Evolutionary conservation across 2,888 invertebrate genomes (phyloP).

Genomic region (Shargacucullia verbasci): DNA sequence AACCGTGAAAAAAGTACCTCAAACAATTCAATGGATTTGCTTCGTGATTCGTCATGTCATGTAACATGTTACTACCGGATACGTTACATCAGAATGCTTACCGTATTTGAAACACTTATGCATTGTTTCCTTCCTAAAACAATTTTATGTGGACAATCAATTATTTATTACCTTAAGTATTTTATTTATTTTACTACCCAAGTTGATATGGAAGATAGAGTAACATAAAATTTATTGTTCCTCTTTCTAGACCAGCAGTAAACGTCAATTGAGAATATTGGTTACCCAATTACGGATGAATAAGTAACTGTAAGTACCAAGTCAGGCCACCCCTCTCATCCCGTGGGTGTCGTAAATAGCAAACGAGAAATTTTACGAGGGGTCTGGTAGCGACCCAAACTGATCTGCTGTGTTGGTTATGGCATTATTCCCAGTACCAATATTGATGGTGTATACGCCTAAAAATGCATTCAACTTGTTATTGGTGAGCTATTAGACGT

Average conservation of each 20-base stretch:
- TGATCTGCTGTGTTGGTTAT: not conserved
- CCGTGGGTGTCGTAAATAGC: constrained; percentile 30
- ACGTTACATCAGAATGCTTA: constrained; percentile 9
- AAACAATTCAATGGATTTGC: constrained; percentile 17
- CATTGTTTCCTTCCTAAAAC: not conserved
- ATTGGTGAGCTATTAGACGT: constrained; percentile 11
- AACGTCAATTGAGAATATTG: constrained; percentile 51
- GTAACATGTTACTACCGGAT: constrained; percentile 11
- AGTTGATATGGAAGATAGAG: constrained; percentile 7
- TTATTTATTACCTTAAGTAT: constrained; percentile 12
- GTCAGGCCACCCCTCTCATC: constrained; percentile 24
- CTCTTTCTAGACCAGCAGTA: constrained; percentile 36
- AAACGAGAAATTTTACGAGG: constrained; percentile 28
- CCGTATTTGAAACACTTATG: constrained; percentile 5
- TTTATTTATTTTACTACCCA: constrained; percentile 25
- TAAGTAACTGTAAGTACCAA: constrained; percentile 25
- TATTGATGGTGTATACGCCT: not conserved
- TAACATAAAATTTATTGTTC: constrained; percentile 35
- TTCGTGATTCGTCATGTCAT: constrained; percentile 24
- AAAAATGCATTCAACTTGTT: not conserved
- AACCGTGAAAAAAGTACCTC: not conserved
- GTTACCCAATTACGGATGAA: constrained; percentile 41
- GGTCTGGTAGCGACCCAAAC: not conserved
- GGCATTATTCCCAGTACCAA: not conserved
- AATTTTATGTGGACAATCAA: too few species aligned